A percentile compares a stretch with the other conserved stretches of the same genome.
These are phyloP conservation scores for Caenorhabditis sp. DNA, from an alignment of 2,888 invertebrate species.

Conservation along the genomic window DNA sequence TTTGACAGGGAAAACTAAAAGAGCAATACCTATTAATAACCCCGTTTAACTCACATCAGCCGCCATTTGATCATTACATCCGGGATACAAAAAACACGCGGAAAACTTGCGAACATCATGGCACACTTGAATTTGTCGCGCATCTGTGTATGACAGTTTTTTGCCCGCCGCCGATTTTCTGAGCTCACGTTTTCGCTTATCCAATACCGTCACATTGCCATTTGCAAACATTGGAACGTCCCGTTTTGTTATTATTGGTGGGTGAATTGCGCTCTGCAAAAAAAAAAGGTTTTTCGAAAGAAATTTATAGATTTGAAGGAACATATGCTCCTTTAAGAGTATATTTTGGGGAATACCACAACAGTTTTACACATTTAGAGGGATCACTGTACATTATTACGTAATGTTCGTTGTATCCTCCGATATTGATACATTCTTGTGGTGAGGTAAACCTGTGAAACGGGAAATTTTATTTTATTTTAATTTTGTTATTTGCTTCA, in stretches of 20 bases:
- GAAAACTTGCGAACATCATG: slow-evolving; percentile 57
- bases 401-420: slow-evolving; percentile 8
- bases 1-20: slow-evolving; percentile 9
- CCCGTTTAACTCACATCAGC: slow-evolving; percentile 52
- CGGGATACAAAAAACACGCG: slow-evolving; percentile 51
- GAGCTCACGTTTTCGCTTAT: slow-evolving; percentile 36
- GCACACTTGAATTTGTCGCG: slow-evolving; percentile 48
- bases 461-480: no score
- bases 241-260: slow-evolving; percentile 37
- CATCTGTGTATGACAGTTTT: slow-evolving; percentile 10
- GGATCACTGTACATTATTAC: not conserved
- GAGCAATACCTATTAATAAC: no score
- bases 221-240: slow-evolving; percentile 17
- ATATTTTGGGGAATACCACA: no score
- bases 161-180: not conserved
- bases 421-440: slow-evolving; percentile 20
- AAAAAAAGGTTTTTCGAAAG: no score
- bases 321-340: no score
- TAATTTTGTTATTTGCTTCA: not conserved
- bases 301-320: no score
- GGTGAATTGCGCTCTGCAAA: slow-evolving; percentile 48
- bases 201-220: slow-evolving; percentile 14
- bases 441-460: slow-evolving; percentile 14
- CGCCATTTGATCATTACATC: slow-evolving; percentile 51
- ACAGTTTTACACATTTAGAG: not conserved